Evolutionary conservation across 2,797 vertebrate genomes (phyloP), one percentile per base, ranked within the genome.

Genomic region (Sebastes kiyomatsui): DNA sequence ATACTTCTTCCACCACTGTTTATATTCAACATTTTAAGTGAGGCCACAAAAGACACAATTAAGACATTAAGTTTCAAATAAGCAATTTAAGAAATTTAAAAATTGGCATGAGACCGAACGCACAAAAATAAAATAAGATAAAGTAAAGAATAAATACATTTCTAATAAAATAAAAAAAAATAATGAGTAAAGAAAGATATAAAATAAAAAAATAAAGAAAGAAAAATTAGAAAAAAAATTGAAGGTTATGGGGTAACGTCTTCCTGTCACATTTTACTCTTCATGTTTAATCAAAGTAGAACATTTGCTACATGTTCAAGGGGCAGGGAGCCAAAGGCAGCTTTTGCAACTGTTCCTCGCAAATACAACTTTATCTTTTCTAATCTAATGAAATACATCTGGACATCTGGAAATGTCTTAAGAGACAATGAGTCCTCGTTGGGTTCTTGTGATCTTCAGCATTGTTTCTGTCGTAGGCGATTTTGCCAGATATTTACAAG

Each of bases 401-500:
- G 32, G 42, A 65, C 67, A 65, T 75, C n/a, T 35, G 42, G 27
- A 66, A 32, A 25, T 35, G 1, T 66, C 20, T 28, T 23, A 1
- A 10, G 33, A 52, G 67, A 74, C 75, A 65, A 59, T 1, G 2
- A 25, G 7, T 38, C 4, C 12, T 30, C 10, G 2, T 38, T 28
- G 35, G 10, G 14, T 28, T 28, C 18, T 59, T 11, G 8, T 58
- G 18, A 64, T 70, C 49, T 32, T 28, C 49, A 28, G 66, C 7
- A 23, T 30, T 65, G 56, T 61, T 35, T 75, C 23, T 62, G 6
- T 25, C 8, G 9, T 4, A n/a, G 35, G 20, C 42, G 12, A 46
- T 20, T 74, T 20, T 61, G 1, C 9, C 60, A 81, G 56, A 84
- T 75, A 60, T 81, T 77, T 78, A 80, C 65, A 83, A 67, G 72